Base-by-base conservation (phyloP, 2,888 invertebrate genomes). In the Caradrina kadenii region DNA sequence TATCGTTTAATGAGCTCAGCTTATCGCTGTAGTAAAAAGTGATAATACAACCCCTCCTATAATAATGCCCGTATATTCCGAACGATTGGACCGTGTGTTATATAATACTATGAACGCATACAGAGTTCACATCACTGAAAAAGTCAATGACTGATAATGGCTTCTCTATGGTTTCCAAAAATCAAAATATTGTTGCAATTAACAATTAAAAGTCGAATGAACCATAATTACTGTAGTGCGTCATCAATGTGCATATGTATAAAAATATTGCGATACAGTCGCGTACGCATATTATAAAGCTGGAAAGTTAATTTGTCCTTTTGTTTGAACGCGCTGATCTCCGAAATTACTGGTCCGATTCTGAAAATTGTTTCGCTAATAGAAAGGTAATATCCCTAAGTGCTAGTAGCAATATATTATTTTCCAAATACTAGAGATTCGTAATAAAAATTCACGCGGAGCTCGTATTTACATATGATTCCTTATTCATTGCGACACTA, bases 401-500 rank as follows among this genome's bases (percentile, higher is more conserved):
- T 8, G 35, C 35, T 35, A 31, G 4, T 6, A 4, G 5, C 31
- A 6, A 31, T 31, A 35, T 31, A 1, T 6, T 7, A 31, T 7
- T 31, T 7, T 31, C 6, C 4, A 31, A 31, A 31, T 35, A n/a
- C 7, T 1, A 35, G 35, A 8, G 35, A 8, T 35, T 8, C 0
- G 8, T 35, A 35, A 35, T 8, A 35, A 35, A 26, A 35, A 35
- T 35, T 35, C 7, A 35, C 8, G 35, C 35, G 35, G 8, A 35
- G 35, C 8, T 35, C 7, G 8, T 3, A 31, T 31, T 35, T 11
- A 35, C 19, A 19, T 10, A n/a, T 19, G 10, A 22, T 63, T n/a
- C 17, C 15, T 45, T 35, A 75, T 35, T 52, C 52, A 45, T 19
- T 13, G 19, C 13, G 7, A 19, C 11, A 74, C 69, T 22, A 26